A percentile compares a stretch with the other conserved stretches of the same genome.
Conservation (phyloP, 2,888 invertebrate species). For the Andrena bicolor region DNA sequence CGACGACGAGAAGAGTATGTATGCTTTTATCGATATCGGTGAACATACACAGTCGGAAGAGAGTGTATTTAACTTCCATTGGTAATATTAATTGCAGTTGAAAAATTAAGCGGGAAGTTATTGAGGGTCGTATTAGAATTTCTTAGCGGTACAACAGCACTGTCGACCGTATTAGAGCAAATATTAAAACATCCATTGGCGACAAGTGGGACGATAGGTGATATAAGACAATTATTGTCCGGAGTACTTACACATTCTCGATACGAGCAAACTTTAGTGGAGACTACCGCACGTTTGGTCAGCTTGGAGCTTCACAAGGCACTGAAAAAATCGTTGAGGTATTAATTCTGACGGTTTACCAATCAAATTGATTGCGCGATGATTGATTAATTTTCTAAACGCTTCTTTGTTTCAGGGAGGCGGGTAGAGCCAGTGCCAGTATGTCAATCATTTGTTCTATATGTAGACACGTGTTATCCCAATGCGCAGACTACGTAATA, state of each 20-base stretch:
- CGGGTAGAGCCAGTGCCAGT: conserved; percentile 80
- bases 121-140: conserved; percentile 82
- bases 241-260: conserved; percentile 92
- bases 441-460: conserved; percentile 79
- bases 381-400: conserved; percentile 8
- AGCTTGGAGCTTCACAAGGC: conserved; percentile 89
- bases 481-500: conserved; percentile 78
- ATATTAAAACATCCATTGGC: conserved; percentile 86
- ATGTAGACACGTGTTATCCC: conserved; percentile 79
- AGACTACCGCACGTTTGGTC: conserved; percentile 89
- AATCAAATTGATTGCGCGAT: not conserved
- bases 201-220: conserved; percentile 87
- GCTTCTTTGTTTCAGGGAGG: conserved; percentile 71
- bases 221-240: conserved; percentile 87
- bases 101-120: conserved; percentile 79
- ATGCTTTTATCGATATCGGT: no score
- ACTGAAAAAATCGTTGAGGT: conserved; percentile 81
- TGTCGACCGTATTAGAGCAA: conserved; percentile 87
- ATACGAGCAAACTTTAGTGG: conserved; percentile 90
- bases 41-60: no score
- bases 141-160: conserved; percentile 83
- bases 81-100: conserved; percentile 65
- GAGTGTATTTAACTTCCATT: not conserved
- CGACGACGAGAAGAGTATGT: conserved; percentile 73
- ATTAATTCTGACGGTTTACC: conserved; percentile 30